A percentile compares a stretch with the other conserved stretches of the same genome.
phyloP scores from a whole-genome alignment of 1,140 invertebrate genomes.

The Eueides isabella region DNA sequence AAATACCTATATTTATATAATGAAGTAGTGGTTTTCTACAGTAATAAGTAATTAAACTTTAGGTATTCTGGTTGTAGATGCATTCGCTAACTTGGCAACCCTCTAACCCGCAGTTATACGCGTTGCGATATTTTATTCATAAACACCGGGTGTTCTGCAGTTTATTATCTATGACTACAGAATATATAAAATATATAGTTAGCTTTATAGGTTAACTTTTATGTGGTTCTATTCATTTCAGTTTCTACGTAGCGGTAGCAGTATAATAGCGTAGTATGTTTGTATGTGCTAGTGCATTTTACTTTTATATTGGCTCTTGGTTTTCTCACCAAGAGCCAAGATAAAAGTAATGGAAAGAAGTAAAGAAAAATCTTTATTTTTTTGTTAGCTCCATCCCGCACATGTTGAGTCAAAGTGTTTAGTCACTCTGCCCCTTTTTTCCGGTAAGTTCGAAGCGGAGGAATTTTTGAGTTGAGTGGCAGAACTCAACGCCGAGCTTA shows the following conservation, averaged over 20 bases:
- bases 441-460: too few relatives aligned
- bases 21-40: not conserved
- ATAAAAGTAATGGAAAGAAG: not conserved
- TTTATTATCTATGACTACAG: slow-evolving; percentile 41
- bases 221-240: slow-evolving; percentile 8
- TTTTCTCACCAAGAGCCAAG: too few relatives aligned
- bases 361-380: not conserved
- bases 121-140: slow-evolving; percentile 58
- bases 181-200: slow-evolving; percentile 30
- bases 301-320: not conserved
- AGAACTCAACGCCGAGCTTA: too few relatives aligned
- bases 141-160: slow-evolving; percentile 41
- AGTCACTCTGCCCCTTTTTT: too few relatives aligned
- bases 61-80: not conserved
- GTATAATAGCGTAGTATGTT: not conserved
- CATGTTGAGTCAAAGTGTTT: too few relatives aligned
- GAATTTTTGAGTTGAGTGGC: too few relatives aligned
- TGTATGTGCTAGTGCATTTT: not conserved
- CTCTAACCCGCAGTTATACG: slow-evolving; percentile 30
- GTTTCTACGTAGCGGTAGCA: not conserved
- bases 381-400: too few relatives aligned
- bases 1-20: not conserved
- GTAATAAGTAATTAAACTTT: not conserved
- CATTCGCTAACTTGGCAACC: slow-evolving; percentile 37
- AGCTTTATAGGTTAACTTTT: slow-evolving; percentile 31